phyloP scores from a whole-genome alignment of 2,113 vertebrate species.

The Sardina pilchardus region DNA sequence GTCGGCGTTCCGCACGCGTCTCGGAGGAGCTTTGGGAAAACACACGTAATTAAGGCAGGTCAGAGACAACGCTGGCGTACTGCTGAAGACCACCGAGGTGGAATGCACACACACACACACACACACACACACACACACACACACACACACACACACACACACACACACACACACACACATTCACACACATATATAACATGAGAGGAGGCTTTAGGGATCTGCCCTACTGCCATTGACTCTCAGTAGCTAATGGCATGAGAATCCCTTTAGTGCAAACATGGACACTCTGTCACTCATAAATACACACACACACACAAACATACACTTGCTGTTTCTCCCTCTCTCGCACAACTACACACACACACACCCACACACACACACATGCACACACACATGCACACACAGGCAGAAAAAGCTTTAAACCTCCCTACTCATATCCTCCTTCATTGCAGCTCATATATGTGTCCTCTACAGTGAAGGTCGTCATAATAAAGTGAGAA shows the following conservation, averaged over 20 bases:
- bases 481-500: constrained; percentile 24
- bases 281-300: neutral
- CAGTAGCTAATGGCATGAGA: neutral
- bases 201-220: neutral
- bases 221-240: neutral
- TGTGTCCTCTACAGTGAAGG: constrained; percentile 31
- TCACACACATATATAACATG: neutral
- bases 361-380: neutral
- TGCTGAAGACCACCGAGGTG: constrained; percentile 10
- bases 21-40: neutral
- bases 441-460: neutral
- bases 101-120: neutral
- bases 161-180: neutral
- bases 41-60: constrained; percentile 39
- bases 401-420: neutral
- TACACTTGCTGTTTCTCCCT: too few species aligned
- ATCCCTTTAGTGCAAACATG: neutral
- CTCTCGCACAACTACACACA: neutral
- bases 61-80: constrained; percentile 13
- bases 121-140: neutral
- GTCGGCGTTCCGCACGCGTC: constrained; percentile 31
- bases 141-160: neutral
- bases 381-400: neutral
- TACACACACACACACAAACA: neutral
- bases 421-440: neutral